Evolutionary conservation across 2,888 invertebrate species (phyloP), one percentile per base, ranked within the genome.

Genomic region (Elysia crispata): DNA sequence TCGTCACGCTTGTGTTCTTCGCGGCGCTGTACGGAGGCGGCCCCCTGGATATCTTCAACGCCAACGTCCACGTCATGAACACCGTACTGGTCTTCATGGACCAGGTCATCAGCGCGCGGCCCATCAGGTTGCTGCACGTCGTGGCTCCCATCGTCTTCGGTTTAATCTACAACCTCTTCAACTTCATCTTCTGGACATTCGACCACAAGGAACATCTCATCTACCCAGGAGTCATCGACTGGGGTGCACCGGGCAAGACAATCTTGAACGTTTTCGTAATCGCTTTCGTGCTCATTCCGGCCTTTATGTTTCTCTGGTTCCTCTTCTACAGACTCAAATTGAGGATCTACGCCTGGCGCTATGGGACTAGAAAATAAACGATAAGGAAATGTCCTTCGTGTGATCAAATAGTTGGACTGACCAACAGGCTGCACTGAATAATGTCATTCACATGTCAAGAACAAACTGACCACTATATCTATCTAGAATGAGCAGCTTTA

Each of bases 1-100:
- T 89, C 1, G 90, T 91, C 1, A 88, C 91, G 0, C 60, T 87
- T 3, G 82, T 90, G 8, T 90, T 89, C 77, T 90, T 88, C 76
- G 80, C 75, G 0, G 88, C 86, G 6, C 60, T 90, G 1, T 89
- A 83, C 77, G 13, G n/a, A n/a, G 8, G 81, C 20, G 49, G 67
- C 60, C 23, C 77, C 30, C 30, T n/a, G 20, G 87, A 89, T 75
- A 30, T 88, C 5, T 57, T 50, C 0, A 54, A 77, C 57, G 57
- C 33, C 28, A 87, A 88, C 76, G 81, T 88, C 41, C 89, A 89
- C 78, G 86, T 82, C 1, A 76, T 89, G 28, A 89, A 88, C 81
- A 82, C 86, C 1, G 79, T 87, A 0, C 82, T 87, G 30, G 83
- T 89, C 0, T 31, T 89, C 8, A 72, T 87, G 0, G 89, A 89